phyloP scores from a whole-genome alignment of 2,797 vertebrate genomes.

The Loriculus beryllinus region DNA sequence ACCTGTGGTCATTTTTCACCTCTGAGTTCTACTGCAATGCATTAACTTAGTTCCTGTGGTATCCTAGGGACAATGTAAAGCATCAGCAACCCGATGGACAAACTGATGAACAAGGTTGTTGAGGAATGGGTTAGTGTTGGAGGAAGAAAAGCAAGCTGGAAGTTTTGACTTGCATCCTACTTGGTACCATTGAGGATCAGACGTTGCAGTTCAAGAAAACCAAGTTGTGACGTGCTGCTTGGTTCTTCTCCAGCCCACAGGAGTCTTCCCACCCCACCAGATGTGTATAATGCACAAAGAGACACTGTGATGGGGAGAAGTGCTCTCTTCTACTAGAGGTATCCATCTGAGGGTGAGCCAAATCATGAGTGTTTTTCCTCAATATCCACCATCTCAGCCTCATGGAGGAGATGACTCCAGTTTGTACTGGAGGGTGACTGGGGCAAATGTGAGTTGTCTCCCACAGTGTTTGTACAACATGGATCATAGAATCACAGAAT shows the following conservation, averaged over 20 bases:
- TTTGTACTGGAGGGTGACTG: background rate
- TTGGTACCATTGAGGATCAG: background rate
- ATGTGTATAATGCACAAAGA: background rate
- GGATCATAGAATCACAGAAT: background rate
- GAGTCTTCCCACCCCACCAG: background rate
- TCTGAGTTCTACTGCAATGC: background rate
- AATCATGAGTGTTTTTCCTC: background rate
- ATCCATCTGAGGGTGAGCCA: background rate
- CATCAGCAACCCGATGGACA: background rate
- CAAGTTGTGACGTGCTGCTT: background rate
- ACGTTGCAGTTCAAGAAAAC: background rate
- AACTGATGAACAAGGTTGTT: background rate
- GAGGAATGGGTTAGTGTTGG: background rate
- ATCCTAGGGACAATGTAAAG: background rate
- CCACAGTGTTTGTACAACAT: background rate
- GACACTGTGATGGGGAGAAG: background rate
- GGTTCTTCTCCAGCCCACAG: background rate
- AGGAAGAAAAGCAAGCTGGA: background rate
- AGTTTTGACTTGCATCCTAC: background rate
- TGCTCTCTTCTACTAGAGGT: background rate
- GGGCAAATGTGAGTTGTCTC: background rate
- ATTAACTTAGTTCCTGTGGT: background rate
- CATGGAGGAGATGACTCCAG: fast-evolving
- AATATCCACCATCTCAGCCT: background rate
- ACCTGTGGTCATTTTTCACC: background rate